Conservation (phyloP, 2,113 vertebrate genomes). For the Alces alces region DNA sequence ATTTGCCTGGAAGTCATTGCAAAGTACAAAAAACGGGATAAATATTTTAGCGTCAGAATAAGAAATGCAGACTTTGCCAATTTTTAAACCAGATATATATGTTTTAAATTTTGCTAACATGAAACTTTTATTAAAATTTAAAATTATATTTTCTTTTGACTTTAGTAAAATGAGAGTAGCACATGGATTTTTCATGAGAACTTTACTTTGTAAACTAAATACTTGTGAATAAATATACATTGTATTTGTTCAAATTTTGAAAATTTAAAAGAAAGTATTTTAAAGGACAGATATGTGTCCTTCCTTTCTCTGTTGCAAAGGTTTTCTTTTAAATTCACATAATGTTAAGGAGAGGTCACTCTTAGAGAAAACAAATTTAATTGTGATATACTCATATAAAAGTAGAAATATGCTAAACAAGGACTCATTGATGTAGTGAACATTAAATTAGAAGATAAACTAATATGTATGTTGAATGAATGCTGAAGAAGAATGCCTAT, state of each 20-base stretch:
- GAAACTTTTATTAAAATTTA: neutral
- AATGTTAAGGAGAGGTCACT: neutral
- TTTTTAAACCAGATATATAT: neutral
- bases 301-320: neutral
- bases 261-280: neutral
- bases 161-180: neutral
- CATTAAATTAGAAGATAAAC: neutral
- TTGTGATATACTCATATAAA: neutral
- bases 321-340: neutral
- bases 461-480: neutral
- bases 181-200: neutral
- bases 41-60: neutral
- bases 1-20: neutral
- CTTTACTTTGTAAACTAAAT: neutral
- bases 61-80: neutral
- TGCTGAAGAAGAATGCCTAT: neutral
- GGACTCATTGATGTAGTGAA: neutral
- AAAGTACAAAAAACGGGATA: neutral
- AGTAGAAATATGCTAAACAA: neutral
- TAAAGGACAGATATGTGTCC: neutral
- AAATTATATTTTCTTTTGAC: neutral
- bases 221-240: neutral
- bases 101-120: neutral
- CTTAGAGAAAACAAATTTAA: neutral
- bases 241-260: neutral